These are phyloP conservation scores for Calycopis cecrops DNA, from an alignment of 1,140 invertebrate species.

Conservation along the genomic window DNA sequence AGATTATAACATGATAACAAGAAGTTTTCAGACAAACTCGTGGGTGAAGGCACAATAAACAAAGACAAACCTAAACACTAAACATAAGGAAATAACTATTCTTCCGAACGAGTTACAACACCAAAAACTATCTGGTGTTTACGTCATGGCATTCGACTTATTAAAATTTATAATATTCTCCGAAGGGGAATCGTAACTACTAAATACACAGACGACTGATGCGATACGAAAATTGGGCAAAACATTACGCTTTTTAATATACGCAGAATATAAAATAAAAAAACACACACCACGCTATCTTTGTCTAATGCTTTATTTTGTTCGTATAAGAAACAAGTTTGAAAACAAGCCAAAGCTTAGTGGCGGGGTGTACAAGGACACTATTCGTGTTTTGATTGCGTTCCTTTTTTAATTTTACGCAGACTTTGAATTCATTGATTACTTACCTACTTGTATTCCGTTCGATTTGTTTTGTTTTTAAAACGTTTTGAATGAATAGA, in stretches of 20 bases:
- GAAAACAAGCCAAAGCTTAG: conserved; percentile 18
- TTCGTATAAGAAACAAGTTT: conserved; percentile 24
- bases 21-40: no score
- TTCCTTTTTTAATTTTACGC: conserved; percentile 39
- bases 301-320: conserved; percentile 19
- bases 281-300: not conserved
- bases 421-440: conserved; percentile 29
- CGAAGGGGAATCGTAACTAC: not conserved
- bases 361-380: conserved; percentile 32
- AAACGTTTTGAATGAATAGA: conserved; percentile 12
- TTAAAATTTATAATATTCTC: conserved; percentile 5
- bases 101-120: not conserved
- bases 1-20: no score
- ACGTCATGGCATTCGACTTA: conserved; percentile 6
- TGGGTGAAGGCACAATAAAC: no score
- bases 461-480: conserved; percentile 18
- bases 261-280: conserved; percentile 1
- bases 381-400: conserved; percentile 44
- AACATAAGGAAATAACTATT: no score
- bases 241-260: conserved; percentile 10
- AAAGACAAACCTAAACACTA: no score
- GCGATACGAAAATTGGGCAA: conserved; percentile 5
- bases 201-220: not conserved
- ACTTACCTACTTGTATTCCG: conserved; percentile 3
- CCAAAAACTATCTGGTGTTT: conserved; percentile 4